These are phyloP conservation scores for Spinus pinus DNA, from an alignment of 2,797 vertebrate genomes.

Conservation along the genomic window DNA sequence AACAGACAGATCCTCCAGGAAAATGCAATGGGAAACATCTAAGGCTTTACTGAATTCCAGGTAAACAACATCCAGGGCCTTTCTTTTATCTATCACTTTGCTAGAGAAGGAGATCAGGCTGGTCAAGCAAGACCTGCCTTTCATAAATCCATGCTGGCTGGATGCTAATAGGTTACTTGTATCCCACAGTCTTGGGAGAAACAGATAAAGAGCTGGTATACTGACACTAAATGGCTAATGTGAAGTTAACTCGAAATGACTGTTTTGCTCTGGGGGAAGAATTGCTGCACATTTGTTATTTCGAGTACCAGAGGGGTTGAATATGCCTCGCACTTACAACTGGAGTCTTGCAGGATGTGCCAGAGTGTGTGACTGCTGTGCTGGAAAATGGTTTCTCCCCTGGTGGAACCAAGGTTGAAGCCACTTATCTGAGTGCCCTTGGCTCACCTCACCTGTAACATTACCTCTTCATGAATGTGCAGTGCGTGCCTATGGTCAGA, in stretches of 20 bases:
- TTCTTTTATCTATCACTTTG: neutral
- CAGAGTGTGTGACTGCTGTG: neutral
- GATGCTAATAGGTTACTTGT: neutral
- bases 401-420: neutral
- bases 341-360: neutral
- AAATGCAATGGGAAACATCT: neutral
- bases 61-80: neutral
- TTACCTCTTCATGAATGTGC: neutral
- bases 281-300: slow-evolving; percentile 12
- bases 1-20: neutral
- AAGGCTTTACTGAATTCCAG: neutral
- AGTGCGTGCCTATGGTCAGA: accelerated
- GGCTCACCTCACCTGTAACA: neutral
- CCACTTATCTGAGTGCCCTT: neutral
- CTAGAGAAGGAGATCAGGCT: neutral
- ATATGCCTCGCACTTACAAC: neutral
- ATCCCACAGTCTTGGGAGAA: neutral
- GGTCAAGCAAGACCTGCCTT: neutral
- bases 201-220: neutral
- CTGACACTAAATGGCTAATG: slow-evolving; percentile 32
- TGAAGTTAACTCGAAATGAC: slow-evolving; percentile 44
- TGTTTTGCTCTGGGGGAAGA: neutral
- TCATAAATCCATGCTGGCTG: neutral
- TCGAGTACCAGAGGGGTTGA: neutral
- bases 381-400: neutral